A percentile compares a stretch with the other conserved stretches of the same genome.
These are phyloP conservation scores for Sthenelais limicola DNA, from an alignment of 2,888 invertebrate species.

Conservation along the genomic window DNA sequence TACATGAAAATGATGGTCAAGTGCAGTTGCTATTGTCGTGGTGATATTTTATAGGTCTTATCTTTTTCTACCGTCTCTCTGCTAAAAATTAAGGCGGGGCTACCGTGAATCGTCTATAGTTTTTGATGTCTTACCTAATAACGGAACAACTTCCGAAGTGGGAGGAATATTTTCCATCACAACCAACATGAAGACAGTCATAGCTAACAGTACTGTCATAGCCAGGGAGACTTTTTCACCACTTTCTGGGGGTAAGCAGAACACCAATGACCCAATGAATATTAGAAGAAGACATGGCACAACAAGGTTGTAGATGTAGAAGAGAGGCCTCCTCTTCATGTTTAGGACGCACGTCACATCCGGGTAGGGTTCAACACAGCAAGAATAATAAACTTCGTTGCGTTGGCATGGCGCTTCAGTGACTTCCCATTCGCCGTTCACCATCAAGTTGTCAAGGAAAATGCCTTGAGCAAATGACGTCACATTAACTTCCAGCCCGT, in stretches of 20 bases:
- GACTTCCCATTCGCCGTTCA: slow-evolving; percentile 35
- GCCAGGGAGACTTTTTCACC: slow-evolving; percentile 40
- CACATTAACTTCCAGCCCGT: slow-evolving; percentile 40
- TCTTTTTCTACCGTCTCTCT: no score
- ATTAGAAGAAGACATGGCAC: slow-evolving; percentile 38
- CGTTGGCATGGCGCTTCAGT: slow-evolving; percentile 20
- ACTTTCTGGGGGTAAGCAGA: slow-evolving; percentile 30
- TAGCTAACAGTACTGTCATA: slow-evolving; percentile 40
- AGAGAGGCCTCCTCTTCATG: slow-evolving; percentile 37
- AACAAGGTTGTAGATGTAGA: slow-evolving; percentile 39
- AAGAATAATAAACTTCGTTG: slow-evolving; percentile 37
- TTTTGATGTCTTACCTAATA: slow-evolving; percentile 19
- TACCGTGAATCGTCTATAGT: no score
- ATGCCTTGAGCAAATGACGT: slow-evolving; percentile 4
- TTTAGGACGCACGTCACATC: slow-evolving; percentile 35
- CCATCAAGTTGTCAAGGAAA: slow-evolving; percentile 38
- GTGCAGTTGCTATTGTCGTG: no score
- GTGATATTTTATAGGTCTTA: no score
- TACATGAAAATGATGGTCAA: no score
- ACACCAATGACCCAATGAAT: slow-evolving; percentile 38
- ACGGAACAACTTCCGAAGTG: slow-evolving; percentile 40
- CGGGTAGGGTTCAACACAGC: slow-evolving; percentile 39
- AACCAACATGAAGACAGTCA: slow-evolving; percentile 40
- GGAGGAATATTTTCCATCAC: slow-evolving; percentile 42
- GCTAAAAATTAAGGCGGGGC: no score